phyloP scores from a whole-genome alignment of 2,797 vertebrate species.

The Eleutherodactylus coqui region DNA sequence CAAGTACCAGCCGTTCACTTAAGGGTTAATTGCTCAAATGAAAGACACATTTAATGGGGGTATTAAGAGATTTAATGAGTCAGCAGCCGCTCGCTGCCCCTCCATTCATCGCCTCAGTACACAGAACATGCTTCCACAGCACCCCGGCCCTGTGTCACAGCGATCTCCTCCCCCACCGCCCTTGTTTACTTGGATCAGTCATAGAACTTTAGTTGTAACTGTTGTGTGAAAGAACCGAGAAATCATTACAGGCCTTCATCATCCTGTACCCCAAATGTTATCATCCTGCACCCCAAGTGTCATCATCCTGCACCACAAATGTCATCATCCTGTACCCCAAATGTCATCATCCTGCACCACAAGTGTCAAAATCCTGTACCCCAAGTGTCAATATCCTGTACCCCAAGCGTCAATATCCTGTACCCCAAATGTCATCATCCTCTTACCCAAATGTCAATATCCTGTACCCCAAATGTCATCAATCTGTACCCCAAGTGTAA shows the following conservation, averaged over 20 bases:
- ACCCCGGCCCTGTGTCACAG: neutral
- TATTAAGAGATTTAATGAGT: conserved; percentile 48
- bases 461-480: no score
- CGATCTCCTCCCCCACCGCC: neutral
- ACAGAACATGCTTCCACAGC: conserved; percentile 33
- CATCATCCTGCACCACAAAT: no score
- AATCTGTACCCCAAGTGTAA: neutral
- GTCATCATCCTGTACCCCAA: no score
- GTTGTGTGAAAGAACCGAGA: neutral
- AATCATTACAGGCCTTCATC: neutral
- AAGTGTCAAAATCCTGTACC: no score
- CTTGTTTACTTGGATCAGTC: neutral
- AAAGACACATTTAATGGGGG: conserved; percentile 26
- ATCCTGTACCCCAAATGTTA: no score
- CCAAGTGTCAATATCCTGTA: no score
- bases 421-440: neutral
- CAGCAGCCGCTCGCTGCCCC: conserved; percentile 24
- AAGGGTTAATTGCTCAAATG: conserved; percentile 16
- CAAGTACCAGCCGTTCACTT: neutral
- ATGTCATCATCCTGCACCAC: no score
- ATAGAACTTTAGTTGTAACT: neutral
- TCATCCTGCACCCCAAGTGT: no score
- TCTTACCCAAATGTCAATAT: neutral
- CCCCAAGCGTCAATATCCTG: no score
- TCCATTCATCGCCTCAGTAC: conserved; percentile 7